Evolutionary conservation across 2,888 invertebrate genomes (phyloP), one percentile per base, ranked within the genome.

Genomic region (Lasioglossum vierecki): DNA sequence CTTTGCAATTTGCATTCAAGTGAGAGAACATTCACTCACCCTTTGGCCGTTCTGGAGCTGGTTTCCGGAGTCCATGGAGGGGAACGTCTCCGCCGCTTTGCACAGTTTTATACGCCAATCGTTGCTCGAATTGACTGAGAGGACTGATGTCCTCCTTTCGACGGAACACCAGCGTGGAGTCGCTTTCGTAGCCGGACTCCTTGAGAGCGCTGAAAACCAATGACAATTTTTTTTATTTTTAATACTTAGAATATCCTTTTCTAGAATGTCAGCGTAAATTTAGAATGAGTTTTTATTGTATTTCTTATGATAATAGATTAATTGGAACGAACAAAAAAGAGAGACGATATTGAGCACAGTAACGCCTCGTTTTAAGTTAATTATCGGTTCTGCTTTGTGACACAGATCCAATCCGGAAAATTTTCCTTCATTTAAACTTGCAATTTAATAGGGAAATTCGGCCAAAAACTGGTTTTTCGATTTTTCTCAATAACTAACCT

Each of bases 31-130:
- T 13, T 0, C 2, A 82, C 91, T 91, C 95, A 97, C 97, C 97
- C 96, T 97, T 97, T 39, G 97, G 97, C 93, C 97, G 96, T 94
- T 98, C 97, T 44, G 99, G 99, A 26, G 98, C 98, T 30, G 97
- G 97, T 93, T 99, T 99, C 71, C 99, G 96, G 93, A 99, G 97
- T 68, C 99, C 99, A 93, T 98, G 97, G 15, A 98, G 96, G 0
- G 99, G 99, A 4, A 99, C 98, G 95, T 99, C 99, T 0, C 99
- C 99, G 0, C 99, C 99, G 83, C 97, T 97, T 94, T 99, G 99
- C 81, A 99, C 97, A 88, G 97, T 97, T 93, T 97, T 97, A 95
- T 99, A 99, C 18, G 97, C 97, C 85, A 97, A 97, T 86, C 97
- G 97, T 91, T 98, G 97, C 93, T 98, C 98, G n/a, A 97, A 96